Percentiles rank a stretch among this genome's conserved stretches.
phyloP scores from a whole-genome alignment of 1,140 invertebrate species.

The Samia ricini region DNA sequence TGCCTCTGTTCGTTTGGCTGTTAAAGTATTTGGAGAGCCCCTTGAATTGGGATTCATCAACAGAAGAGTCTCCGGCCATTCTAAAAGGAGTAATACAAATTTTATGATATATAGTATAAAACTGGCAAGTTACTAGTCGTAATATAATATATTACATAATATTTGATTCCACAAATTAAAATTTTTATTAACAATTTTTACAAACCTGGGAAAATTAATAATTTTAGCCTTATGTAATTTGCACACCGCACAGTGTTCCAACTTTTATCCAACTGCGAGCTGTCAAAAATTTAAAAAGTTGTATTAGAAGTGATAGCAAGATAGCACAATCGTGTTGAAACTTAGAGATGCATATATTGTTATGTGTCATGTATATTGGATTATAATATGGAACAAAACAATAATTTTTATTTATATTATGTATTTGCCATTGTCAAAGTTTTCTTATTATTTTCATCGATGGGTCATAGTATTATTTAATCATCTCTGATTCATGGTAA shows the following conservation, averaged over 20 bases:
- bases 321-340: neutral
- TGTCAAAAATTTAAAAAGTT: neutral
- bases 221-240: slow-evolving; percentile 2
- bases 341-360: no score
- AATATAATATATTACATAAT: neutral
- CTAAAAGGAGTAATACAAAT: slow-evolving; percentile 30
- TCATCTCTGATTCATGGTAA: no score
- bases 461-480: no score
- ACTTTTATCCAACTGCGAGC: neutral
- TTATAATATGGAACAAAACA: neutral
- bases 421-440: neutral
- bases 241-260: neutral
- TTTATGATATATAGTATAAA: no score
- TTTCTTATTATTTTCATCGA: no score
- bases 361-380: neutral
- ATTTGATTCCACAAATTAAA: neutral
- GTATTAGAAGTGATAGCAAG: neutral
- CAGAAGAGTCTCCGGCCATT: slow-evolving; percentile 84
- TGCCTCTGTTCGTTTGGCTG: slow-evolving; percentile 79
- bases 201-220: neutral
- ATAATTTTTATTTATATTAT: neutral
- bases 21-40: slow-evolving; percentile 82
- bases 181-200: neutral
- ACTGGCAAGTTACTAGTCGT: slow-evolving; percentile 10
- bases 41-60: slow-evolving; percentile 79